Evolutionary conservation across 2,888 invertebrate species (phyloP).

Genomic region (Listrodromus nycthemerus): DNA sequence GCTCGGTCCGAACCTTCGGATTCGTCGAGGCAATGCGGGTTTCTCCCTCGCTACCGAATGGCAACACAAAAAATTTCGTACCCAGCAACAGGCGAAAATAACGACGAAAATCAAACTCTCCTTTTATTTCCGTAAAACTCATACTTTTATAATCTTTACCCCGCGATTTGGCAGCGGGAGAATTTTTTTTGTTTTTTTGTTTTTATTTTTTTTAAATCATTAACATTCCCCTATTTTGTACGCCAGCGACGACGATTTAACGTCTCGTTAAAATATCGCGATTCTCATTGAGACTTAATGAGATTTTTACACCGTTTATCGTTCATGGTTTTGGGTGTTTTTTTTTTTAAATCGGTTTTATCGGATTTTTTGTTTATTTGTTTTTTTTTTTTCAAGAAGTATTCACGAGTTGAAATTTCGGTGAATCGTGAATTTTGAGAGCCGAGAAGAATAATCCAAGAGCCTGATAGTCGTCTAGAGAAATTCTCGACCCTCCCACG

Average conservation of each 20-base stretch:
- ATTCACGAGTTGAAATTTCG: neutral
- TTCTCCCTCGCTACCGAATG: constrained; percentile 14
- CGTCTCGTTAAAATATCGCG: constrained; percentile 33
- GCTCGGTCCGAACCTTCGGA: constrained; percentile 16
- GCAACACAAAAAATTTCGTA: constrained; percentile 37
- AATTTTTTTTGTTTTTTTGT: too few relatives aligned
- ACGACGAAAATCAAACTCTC: constrained; percentile 11
- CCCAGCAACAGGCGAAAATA: constrained; percentile 54
- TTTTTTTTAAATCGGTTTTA: too few relatives aligned
- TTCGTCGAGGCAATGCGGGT: neutral
- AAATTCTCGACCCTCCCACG: constrained; percentile 66
- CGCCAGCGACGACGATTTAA: constrained; percentile 29
- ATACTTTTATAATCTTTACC: constrained; percentile 30
- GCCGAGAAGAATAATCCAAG: neutral
- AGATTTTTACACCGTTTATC: constrained; percentile 27
- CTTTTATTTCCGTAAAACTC: constrained; percentile 33
- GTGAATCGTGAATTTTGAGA: neutral
- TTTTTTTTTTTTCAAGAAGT: constrained; percentile 23
- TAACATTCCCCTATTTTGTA: constrained; percentile 8
- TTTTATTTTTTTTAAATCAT: too few relatives aligned
- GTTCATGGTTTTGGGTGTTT: constrained; percentile 3
- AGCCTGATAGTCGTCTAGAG: constrained; percentile 27
- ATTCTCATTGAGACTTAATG: constrained; percentile 42
- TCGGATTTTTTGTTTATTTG: too few relatives aligned
- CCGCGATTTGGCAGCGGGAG: constrained; percentile 1